Evolutionary conservation across 2,113 vertebrate genomes (phyloP).

Genomic region (Thermophis baileyi): DNA sequence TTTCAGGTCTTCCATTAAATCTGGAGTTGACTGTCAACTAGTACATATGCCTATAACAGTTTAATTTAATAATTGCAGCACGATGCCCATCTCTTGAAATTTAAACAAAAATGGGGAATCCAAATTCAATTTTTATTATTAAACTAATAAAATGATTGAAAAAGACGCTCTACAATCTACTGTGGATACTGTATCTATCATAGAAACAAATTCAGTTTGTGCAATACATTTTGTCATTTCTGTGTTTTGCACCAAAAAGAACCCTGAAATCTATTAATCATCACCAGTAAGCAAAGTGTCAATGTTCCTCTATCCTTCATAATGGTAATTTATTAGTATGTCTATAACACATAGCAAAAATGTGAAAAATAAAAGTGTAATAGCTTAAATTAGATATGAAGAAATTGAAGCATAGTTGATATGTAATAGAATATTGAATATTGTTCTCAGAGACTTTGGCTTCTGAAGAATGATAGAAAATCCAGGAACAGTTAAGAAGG

Average conservation of each 20-base stretch:
- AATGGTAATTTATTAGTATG: neutral
- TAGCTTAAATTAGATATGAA: neutral
- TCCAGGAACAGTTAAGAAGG: neutral
- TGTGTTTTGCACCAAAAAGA: neutral
- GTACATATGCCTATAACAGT: neutral
- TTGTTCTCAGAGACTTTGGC: neutral
- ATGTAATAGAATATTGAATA: neutral
- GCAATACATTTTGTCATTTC: neutral
- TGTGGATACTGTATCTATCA: neutral
- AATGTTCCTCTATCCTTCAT: neutral
- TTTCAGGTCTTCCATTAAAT: neutral
- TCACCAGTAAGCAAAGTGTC: neutral
- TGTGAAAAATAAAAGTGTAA: neutral
- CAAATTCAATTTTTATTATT: neutral
- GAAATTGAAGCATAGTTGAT: neutral
- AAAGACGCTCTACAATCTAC: neutral
- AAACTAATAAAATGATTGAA: neutral
- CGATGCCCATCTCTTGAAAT: neutral
- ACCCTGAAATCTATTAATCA: neutral
- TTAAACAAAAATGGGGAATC: neutral
- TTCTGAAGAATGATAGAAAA: neutral
- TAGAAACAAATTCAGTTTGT: neutral
- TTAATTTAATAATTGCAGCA: neutral
- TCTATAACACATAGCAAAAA: neutral
- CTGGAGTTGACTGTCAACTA: neutral